Evolutionary conservation across 2,113 vertebrate genomes (phyloP).

Genomic region (Riparia riparia): DNA sequence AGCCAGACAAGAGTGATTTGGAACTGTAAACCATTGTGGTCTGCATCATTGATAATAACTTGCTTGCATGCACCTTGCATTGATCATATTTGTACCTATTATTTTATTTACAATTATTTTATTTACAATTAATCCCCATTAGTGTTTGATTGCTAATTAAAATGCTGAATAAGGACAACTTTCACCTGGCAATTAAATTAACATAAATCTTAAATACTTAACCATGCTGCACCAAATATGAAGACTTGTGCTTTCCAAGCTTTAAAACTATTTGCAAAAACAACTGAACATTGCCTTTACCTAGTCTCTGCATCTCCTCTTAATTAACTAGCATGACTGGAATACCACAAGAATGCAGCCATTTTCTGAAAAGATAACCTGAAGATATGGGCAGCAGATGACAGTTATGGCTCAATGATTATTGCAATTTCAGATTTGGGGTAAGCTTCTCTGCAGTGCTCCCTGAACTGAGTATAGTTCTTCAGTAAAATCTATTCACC

Average conservation of each 20-base stretch:
- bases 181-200: neutral
- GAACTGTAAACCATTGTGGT: neutral
- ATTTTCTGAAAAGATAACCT: neutral
- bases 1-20: neutral
- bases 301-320: neutral
- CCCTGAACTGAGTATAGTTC: neutral
- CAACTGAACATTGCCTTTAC: neutral
- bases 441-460: neutral
- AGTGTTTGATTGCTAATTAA: neutral
- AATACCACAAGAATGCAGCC: neutral
- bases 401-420: neutral
- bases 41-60: neutral
- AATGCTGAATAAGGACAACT: neutral
- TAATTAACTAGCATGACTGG: neutral
- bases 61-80: neutral
- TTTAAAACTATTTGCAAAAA: neutral
- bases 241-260: neutral
- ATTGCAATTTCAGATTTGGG: too few species aligned
- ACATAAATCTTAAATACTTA: neutral
- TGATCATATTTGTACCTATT: neutral
- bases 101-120: conserved; percentile 8
- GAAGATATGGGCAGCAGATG: neutral
- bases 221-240: neutral
- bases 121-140: neutral
- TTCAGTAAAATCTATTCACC: neutral